Conservation (phyloP, 1,140 invertebrate genomes). For the Heliconius congener region DNA sequence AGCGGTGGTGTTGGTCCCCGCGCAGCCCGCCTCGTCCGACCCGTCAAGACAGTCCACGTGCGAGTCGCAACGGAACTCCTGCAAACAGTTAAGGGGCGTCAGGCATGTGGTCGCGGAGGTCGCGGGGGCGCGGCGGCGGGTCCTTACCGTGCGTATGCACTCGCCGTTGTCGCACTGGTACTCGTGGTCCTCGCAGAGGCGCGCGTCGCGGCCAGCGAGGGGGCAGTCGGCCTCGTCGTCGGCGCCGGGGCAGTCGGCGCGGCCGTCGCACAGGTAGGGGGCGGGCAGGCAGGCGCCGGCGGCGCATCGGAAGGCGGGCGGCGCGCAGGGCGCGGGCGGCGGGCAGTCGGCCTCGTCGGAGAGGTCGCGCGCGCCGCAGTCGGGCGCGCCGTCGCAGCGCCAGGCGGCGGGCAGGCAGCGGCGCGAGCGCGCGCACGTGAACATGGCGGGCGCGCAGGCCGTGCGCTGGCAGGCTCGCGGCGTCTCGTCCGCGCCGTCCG, state of each 20-base stretch:
- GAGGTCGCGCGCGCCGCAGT: constrained; percentile 83
- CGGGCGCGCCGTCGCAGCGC: constrained; percentile 89
- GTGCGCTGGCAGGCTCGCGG: constrained; percentile 44
- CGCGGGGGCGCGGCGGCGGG: constrained; percentile 37
- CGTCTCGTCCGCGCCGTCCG: constrained; percentile 65
- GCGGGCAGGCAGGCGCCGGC: constrained; percentile 83
- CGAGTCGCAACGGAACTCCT: constrained; percentile 84
- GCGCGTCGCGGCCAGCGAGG: constrained; percentile 47
- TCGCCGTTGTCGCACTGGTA: constrained; percentile 50
- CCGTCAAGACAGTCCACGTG: constrained; percentile 86
- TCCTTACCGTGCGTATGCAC: constrained; percentile 82
- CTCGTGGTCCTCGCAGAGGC: constrained; percentile 73
- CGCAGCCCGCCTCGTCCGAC: constrained; percentile 84
- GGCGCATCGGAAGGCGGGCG: constrained; percentile 66
- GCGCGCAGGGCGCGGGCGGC: constrained; percentile 72
- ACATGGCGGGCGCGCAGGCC: constrained; percentile 50
- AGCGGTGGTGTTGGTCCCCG: constrained; percentile 39
- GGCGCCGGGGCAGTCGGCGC: constrained; percentile 84
- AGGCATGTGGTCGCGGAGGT: background rate
- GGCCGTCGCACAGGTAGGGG: constrained; percentile 86
- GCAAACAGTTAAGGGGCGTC: constrained; percentile 54
- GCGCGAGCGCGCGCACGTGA: constrained; percentile 59
- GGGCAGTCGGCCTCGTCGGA: constrained; percentile 89
- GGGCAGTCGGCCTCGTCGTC: constrained; percentile 81
- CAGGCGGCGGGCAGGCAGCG: constrained; percentile 89